Percentiles rank a stretch among this genome's conserved stretches.
phyloP scores from a whole-genome alignment of 2,113 vertebrate genomes.

The Tetrax tetrax region DNA sequence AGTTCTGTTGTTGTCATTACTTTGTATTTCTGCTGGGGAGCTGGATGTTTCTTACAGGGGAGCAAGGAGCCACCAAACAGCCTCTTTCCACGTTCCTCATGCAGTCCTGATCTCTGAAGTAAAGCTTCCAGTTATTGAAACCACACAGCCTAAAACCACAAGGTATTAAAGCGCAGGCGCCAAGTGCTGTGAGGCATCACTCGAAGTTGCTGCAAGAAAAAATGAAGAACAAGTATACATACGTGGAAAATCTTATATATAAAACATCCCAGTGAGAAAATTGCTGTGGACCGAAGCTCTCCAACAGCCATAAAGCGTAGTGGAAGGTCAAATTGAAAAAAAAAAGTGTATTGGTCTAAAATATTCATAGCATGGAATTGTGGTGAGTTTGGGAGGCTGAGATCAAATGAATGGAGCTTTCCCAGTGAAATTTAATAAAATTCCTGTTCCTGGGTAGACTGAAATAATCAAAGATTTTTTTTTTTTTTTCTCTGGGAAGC shows the following conservation, averaged over 20 bases:
- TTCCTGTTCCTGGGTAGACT: neutral
- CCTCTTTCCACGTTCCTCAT: neutral
- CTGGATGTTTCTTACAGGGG: neutral
- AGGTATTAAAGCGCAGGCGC: neutral
- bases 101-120: neutral
- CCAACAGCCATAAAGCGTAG: neutral
- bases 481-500: neutral
- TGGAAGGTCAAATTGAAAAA: neutral
- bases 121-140: conserved; percentile 10
- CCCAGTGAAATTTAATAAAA: neutral
- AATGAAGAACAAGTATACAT: neutral
- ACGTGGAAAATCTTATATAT: neutral
- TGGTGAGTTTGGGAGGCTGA: neutral
- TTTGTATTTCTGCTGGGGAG: neutral
- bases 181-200: neutral
- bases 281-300: neutral
- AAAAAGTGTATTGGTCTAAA: neutral
- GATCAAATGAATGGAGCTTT: neutral
- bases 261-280: neutral
- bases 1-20: neutral
- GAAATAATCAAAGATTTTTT: neutral
- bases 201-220: neutral
- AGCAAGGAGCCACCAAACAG: neutral
- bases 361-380: neutral
- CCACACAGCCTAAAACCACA: neutral